A percentile compares a stretch with the other conserved stretches of the same genome.
phyloP scores from a whole-genome alignment of 2,797 vertebrate species.

The Spondyliosoma cantharus region DNA sequence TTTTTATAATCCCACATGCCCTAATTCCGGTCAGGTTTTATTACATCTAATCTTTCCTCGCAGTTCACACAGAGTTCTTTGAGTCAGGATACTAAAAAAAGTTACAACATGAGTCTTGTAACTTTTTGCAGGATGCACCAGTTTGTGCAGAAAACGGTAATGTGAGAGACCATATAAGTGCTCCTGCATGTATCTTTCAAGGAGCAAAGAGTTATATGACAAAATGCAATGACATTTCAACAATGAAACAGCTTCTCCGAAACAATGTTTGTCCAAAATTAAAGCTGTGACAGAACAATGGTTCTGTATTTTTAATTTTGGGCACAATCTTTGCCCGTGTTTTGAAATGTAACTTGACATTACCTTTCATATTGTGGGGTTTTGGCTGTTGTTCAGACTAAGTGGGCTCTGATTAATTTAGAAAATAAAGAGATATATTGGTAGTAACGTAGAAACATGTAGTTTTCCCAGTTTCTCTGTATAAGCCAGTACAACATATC shows the following conservation, averaged over 20 bases:
- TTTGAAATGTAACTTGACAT: not conserved
- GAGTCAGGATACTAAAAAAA: not conserved
- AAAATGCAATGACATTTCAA: not conserved
- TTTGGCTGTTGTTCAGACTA: not conserved
- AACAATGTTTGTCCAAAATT: not conserved
- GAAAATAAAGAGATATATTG: not conserved
- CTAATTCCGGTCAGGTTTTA: not conserved
- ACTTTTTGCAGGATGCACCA: not conserved
- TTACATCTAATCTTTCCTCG: not conserved
- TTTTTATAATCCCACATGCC: not conserved
- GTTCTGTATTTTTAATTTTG: not conserved
- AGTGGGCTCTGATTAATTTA: not conserved
- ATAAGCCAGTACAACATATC: not conserved
- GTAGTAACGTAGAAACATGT: not conserved
- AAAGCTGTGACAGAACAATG: too few species aligned
- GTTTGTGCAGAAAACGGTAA: slow-evolving; percentile 3
- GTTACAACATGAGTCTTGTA: not conserved
- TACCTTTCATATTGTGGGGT: too few species aligned
- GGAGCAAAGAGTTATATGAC: slow-evolving; percentile 2
- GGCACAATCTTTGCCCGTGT: not conserved
- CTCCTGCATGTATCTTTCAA: slow-evolving; percentile 26
- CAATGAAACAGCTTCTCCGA: not conserved
- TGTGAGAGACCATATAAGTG: slow-evolving; percentile 1
- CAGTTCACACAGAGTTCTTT: not conserved
- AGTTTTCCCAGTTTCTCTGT: not conserved